Conservation (phyloP, 2,888 invertebrate genomes). For the Lumbricus terrestris region DNA sequence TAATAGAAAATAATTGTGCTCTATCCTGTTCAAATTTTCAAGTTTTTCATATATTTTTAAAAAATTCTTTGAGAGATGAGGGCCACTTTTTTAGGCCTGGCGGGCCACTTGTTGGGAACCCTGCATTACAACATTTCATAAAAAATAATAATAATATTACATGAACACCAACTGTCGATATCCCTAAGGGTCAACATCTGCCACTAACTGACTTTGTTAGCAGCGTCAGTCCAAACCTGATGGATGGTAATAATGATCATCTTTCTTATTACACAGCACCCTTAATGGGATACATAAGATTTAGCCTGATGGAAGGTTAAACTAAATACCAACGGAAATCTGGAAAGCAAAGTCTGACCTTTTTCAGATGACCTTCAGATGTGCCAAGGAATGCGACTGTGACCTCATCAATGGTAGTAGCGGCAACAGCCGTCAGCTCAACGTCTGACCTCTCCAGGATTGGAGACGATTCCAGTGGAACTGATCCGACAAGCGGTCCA, state of each 20-base stretch:
- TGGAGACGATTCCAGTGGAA: slow-evolving; percentile 20
- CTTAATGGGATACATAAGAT: not conserved
- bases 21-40: too few species aligned
- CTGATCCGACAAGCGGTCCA: slow-evolving; percentile 27
- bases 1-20: too few species aligned
- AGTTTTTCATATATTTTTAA: too few species aligned
- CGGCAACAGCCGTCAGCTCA: slow-evolving; percentile 11
- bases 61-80: too few species aligned
- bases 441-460: slow-evolving; percentile 17
- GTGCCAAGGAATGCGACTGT: slow-evolving; percentile 31
- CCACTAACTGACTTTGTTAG: too few species aligned
- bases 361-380: slow-evolving; percentile 24
- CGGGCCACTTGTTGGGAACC: too few species aligned
- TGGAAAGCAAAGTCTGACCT: slow-evolving; percentile 21
- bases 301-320: too few species aligned
- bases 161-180: too few species aligned
- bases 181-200: too few species aligned
- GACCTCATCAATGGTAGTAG: not conserved
- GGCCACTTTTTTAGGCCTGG: too few species aligned
- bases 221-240: not conserved
- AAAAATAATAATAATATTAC: too few species aligned
- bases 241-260: not conserved
- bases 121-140: too few species aligned
- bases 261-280: not conserved
- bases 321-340: not conserved